These are phyloP conservation scores for Australoheros scitulus DNA, from an alignment of 2,113 vertebrate genomes.

Conservation along the genomic window DNA sequence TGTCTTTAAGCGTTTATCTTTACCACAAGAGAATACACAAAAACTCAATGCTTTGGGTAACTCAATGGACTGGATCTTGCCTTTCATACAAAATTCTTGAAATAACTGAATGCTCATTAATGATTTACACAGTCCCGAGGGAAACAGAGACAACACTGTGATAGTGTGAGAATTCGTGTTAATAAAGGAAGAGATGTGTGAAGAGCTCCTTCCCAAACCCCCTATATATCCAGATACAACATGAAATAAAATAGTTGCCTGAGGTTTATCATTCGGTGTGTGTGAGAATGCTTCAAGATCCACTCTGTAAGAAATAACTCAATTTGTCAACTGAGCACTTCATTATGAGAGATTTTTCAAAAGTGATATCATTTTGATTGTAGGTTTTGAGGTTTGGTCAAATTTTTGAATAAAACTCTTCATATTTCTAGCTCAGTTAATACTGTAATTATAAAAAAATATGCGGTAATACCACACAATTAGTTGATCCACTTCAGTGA, in stretches of 20 bases:
- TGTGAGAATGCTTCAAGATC: slow-evolving; percentile 41
- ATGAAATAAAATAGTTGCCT: slow-evolving; percentile 60
- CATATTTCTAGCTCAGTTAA: slow-evolving; percentile 30
- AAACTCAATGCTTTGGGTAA: slow-evolving; percentile 68
- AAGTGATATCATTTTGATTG: slow-evolving; percentile 27
- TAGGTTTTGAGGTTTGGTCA: neutral
- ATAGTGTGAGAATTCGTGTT: slow-evolving; percentile 45
- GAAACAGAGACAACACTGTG: slow-evolving; percentile 63
- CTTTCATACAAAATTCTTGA: slow-evolving; percentile 64
- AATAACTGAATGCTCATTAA: slow-evolving; percentile 61
- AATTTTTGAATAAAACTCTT: slow-evolving; percentile 51
- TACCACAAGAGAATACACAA: slow-evolving; percentile 74
- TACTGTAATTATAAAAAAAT: slow-evolving; percentile 21
- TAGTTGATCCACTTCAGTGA: slow-evolving; percentile 34
- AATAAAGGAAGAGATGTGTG: slow-evolving; percentile 46
- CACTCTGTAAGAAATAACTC: slow-evolving; percentile 9
- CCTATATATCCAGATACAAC: slow-evolving; percentile 43
- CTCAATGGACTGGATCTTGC: slow-evolving; percentile 56
- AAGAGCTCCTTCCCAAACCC: slow-evolving; percentile 48
- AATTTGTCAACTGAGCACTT: slow-evolving; percentile 22
- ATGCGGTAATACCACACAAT: slow-evolving; percentile 10
- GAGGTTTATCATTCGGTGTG: slow-evolving; percentile 56
- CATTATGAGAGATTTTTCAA: slow-evolving; percentile 15
- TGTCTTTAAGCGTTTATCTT: slow-evolving; percentile 71
- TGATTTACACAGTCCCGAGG: slow-evolving; percentile 67